Evolutionary conservation across 2,888 invertebrate genomes (phyloP), one percentile per base, ranked within the genome.

Genomic region (Drosophila tanythrix): DNA sequence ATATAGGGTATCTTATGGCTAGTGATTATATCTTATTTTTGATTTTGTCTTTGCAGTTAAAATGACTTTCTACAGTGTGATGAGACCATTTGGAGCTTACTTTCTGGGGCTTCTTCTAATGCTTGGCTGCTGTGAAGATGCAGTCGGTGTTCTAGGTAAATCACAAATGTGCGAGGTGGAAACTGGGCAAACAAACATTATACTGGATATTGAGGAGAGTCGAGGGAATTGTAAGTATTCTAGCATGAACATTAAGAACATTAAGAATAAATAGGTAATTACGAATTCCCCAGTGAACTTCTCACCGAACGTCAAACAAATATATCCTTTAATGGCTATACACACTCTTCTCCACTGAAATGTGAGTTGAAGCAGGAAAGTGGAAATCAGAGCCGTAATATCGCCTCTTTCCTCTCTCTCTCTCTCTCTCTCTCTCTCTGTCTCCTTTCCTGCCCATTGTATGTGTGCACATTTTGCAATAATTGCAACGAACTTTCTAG

Each of bases 151-250:
- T 64, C 82, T 92, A 81, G 93, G 92, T 56, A 93, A 93, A 81
- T 92, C 92, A 40, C 93, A 93, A 75, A 89, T 93, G 93, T 98
- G 98, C 94, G 97, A 97, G 93, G 96, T 97, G 89, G 97, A 97
- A 94, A 96, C 96, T 68, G 97, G 97, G 43, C 96, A 97, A 91
- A 96, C 97, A 40, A 98, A 97, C 92, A 97, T 98, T 79, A 97
- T 98, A 89, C 94, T 98, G 83, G 98, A 98, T 92, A 97, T 98
- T 81, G 97, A 97, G 93, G 98, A 98, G 93, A 98, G 98, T 92
- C 94, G 96, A 93, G 97, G 96, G 81, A 94, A 95, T 89, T 96
- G 98, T 98, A 94, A 97, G 97, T 96, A 83, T 52, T 13, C 31
- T 15, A 55, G 6, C 2, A 25, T 27, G 15, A 25, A 25, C 25